Evolutionary conservation across 2,888 invertebrate genomes (phyloP), one percentile per base, ranked within the genome.

Genomic region (Copidosoma aretas): DNA sequence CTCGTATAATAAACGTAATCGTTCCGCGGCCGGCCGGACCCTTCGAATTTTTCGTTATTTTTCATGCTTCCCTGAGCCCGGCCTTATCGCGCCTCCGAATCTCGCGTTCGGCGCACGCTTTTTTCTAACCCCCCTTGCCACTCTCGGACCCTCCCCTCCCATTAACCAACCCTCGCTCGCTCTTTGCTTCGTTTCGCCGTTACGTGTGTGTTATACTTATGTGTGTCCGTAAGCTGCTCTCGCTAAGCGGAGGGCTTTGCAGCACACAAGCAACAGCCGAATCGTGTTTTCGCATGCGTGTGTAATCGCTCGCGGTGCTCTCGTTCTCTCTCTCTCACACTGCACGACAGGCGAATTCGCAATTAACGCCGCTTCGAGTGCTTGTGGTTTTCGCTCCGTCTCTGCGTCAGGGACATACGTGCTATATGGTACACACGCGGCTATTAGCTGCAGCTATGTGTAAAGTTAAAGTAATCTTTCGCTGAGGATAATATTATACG

Each of bases 1-100:
- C 80, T 77, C 64, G 68, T 79, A 82, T 82, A 83, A 82, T 82
- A 79, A 80, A 78, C 81, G 81, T 83, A 82, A 83, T 83, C 82
- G 82, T 76, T 80, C 76, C 78, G 78, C 77, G 77, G 74, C 74
- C 74, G 74, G 78, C 79, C 77, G 77, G 68, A 74, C 12, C 58
- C 32, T 63, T 65, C 77, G 77, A 79, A 81, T 80, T 82, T 82
- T 83, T 82, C 82, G 82, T 82, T 82, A 81, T 81, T 82, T 80
- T 82, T 80, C 81, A 81, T 77, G 81, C 78, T 73, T 78, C 77
- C 74, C 78, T 76, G 79, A 71, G 74, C 78, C 43, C 15, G n/a
- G 32, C 22, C 68, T 68, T 75, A 77, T 77, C 77, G 65, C 60
- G 70, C 71, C 73, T 75, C 75, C 72, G 60, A 74, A 75, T 76